These are phyloP conservation scores for Helostoma temminkii DNA, from an alignment of 2,797 vertebrate genomes.

Conservation along the genomic window DNA sequence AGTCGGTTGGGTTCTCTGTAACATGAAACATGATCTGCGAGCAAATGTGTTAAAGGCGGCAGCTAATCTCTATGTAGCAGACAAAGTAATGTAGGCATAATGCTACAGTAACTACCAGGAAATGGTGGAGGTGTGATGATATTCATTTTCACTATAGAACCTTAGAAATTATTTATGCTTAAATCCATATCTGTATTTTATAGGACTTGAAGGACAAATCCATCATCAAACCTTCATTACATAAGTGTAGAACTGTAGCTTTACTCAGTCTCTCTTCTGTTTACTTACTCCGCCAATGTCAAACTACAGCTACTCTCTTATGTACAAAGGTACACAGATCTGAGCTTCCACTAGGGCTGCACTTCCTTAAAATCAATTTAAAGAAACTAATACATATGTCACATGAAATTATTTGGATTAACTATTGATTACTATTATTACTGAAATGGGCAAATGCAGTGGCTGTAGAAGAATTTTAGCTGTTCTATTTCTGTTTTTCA, in stretches of 20 bases:
- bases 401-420: too few relatives aligned
- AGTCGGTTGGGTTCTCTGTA: not conserved
- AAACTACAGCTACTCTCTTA: constrained; percentile 1
- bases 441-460: too few relatives aligned
- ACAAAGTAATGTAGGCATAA: too few relatives aligned
- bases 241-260: not conserved
- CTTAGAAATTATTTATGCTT: not conserved
- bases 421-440: too few relatives aligned
- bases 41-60: not conserved
- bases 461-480: too few relatives aligned
- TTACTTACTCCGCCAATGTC: constrained; percentile 44
- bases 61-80: not conserved
- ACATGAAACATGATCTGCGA: not conserved
- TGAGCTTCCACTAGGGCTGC: not conserved
- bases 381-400: too few relatives aligned
- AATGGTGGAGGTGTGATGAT: not conserved
- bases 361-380: not conserved
- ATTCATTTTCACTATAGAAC: not conserved
- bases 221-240: not conserved
- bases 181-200: not conserved
- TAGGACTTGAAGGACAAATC: not conserved
- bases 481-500: too few relatives aligned
- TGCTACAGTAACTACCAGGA: too few relatives aligned
- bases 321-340: not conserved
- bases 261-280: not conserved